phyloP scores from a whole-genome alignment of 37 sponge, comb jelly and placozoan species.

The Aphrocallistes beatrix region DNA sequence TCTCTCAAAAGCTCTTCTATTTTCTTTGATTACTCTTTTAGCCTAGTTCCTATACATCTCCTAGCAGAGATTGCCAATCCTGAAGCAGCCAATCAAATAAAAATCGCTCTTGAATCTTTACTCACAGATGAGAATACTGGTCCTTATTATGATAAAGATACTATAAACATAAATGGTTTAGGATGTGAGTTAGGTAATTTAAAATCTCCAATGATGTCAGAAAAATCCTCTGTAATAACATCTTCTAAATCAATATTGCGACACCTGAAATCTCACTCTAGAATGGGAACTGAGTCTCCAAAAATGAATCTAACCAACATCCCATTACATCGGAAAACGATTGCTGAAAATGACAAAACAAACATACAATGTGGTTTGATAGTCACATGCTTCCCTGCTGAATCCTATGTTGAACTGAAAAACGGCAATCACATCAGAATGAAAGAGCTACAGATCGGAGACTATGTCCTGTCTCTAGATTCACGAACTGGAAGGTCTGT shows the following conservation, averaged over 20 bases:
- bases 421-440: neutral
- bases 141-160: neutral
- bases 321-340: no score
- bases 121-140: neutral
- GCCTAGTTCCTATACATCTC: neutral
- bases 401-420: neutral
- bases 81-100: neutral
- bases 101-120: neutral
- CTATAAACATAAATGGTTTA: neutral
- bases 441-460: neutral
- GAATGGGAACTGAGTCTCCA: no score
- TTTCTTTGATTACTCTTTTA: neutral
- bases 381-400: neutral
- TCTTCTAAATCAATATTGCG: no score
- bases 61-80: neutral
- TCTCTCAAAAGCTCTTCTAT: neutral
- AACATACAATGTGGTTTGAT: neutral
- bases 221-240: no score
- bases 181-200: neutral
- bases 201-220: no score
- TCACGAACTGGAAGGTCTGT: neutral
- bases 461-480: neutral
- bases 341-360: neutral
- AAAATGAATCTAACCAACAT: no score
- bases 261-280: no score